Percentiles rank a stretch among this genome's conserved stretches.
Conservation (phyloP, 2,113 vertebrate species). For the Erinaceus europaeus region DNA sequence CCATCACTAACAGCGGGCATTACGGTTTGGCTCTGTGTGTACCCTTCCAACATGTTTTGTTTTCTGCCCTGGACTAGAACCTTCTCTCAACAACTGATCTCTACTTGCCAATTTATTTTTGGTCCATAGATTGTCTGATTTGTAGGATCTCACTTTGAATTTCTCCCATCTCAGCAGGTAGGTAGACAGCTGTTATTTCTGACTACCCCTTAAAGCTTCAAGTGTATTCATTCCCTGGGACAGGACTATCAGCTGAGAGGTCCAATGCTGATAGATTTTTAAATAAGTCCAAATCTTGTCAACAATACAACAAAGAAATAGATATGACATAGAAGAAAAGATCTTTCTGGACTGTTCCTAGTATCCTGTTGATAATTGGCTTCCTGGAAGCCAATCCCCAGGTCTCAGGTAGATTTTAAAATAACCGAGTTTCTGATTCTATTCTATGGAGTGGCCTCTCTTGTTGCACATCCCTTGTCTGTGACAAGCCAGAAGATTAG, state of each 20-base stretch:
- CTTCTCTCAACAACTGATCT: slow-evolving; percentile 18
- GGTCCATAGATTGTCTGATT: not conserved
- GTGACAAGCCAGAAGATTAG: slow-evolving; percentile 61
- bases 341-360: not conserved
- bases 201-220: not conserved
- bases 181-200: not conserved
- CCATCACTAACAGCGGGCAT: not conserved
- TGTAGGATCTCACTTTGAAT: not conserved
- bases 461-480: slow-evolving; percentile 58
- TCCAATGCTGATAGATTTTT: not conserved
- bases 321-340: slow-evolving; percentile 8
- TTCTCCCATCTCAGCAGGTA: not conserved
- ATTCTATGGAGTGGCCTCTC: slow-evolving; percentile 43
- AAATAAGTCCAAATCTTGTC: not conserved
- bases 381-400: slow-evolving; percentile 35
- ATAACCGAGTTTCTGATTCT: slow-evolving; percentile 52
- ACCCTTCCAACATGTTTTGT: slow-evolving; percentile 3
- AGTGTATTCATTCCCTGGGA: not conserved
- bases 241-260: not conserved
- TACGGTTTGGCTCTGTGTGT: not conserved
- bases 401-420: slow-evolving; percentile 53
- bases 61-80: not conserved
- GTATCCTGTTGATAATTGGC: not conserved
- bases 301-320: not conserved
- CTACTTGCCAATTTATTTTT: slow-evolving; percentile 19